Evolutionary conservation across 2,113 vertebrate genomes (phyloP).

Genomic region (Saccopteryx bilineata): DNA sequence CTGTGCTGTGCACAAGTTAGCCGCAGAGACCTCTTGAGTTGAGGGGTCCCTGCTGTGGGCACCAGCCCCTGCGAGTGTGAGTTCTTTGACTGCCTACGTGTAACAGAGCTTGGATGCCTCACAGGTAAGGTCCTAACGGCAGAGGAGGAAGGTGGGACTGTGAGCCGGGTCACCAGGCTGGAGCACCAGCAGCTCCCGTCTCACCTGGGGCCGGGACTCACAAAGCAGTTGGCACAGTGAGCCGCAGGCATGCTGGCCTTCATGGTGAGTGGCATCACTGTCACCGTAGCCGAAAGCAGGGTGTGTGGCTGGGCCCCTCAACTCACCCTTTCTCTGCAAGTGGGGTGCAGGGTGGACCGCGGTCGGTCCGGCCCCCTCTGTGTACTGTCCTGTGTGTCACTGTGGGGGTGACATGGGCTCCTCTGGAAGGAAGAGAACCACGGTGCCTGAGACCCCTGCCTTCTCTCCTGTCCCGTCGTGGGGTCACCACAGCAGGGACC

Average conservation of each 20-base stretch:
- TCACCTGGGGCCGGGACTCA: not conserved
- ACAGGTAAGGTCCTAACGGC: not conserved
- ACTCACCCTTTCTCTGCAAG: too few species aligned
- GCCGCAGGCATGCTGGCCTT: not conserved
- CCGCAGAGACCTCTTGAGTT: not conserved
- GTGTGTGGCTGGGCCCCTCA: not conserved
- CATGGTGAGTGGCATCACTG: not conserved
- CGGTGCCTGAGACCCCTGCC: not conserved
- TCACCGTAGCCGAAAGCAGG: not conserved
- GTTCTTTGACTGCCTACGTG: not conserved
- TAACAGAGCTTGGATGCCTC: not conserved
- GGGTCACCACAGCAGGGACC: not conserved
- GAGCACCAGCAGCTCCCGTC: not conserved
- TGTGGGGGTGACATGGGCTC: not conserved
- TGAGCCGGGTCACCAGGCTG: rapidly evolving
- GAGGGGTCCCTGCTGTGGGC: not conserved
- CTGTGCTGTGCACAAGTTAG: rapidly evolving
- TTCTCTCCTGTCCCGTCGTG: not conserved
- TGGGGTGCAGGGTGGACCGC: rapidly evolving
- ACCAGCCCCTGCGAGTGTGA: not conserved
- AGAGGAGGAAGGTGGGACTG: not conserved
- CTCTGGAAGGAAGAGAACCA: not conserved
- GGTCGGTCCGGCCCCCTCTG: not conserved
- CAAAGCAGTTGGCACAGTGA: not conserved
- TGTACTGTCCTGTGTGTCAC: not conserved